phyloP scores from a whole-genome alignment of 2,797 vertebrate species.

The Oceanodroma leucorhoa region DNA sequence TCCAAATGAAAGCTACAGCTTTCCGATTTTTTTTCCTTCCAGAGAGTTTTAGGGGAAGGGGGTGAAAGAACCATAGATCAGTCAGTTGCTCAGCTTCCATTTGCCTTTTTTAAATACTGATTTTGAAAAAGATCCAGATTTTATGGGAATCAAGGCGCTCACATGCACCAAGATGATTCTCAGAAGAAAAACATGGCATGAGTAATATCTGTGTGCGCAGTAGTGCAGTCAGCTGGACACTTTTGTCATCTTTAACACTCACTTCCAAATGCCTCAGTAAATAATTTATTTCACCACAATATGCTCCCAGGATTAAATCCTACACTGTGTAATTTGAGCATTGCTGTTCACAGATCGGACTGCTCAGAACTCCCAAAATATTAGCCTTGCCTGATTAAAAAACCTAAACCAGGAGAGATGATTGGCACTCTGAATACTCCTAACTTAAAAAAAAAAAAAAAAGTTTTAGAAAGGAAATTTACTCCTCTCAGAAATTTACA shows the following conservation, averaged over 20 bases:
- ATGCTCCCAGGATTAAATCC: neutral
- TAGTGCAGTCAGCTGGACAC: neutral
- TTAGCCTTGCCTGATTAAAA: neutral
- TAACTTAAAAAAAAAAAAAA: neutral
- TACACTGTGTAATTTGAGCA: neutral
- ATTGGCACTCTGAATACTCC: neutral
- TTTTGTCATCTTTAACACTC: neutral
- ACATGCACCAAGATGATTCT: neutral
- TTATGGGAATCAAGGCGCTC: neutral
- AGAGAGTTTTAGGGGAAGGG: neutral
- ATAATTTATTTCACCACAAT: neutral
- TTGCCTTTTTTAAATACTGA: neutral
- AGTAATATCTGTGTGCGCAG: neutral
- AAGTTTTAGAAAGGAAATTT: neutral
- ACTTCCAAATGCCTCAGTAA: neutral
- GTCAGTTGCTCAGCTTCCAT: neutral
- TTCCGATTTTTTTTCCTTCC: neutral
- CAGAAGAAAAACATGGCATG: neutral
- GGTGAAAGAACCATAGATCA: neutral
- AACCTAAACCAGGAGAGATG: accelerated
- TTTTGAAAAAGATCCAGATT: neutral
- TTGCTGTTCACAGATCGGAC: neutral
- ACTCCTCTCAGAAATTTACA: neutral
- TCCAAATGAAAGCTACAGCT: neutral
- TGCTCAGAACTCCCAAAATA: neutral